Percentiles rank a stretch among this genome's conserved stretches.
Conservation (phyloP, 2,888 invertebrate species). For the Chouioia cunea region DNA sequence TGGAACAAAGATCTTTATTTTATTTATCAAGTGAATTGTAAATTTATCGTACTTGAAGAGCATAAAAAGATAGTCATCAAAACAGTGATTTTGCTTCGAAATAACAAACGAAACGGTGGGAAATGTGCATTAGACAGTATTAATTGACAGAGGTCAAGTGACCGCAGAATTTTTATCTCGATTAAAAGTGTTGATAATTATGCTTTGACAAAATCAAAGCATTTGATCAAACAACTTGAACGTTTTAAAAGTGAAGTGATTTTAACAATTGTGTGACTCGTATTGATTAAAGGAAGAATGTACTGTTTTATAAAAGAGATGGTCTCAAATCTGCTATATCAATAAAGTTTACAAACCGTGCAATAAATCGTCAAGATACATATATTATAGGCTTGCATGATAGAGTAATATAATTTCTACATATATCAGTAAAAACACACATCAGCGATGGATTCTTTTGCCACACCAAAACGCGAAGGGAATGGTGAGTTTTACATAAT, state of each 20-base stretch:
- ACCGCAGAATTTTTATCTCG: too few relatives aligned
- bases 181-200: too few relatives aligned
- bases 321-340: slow-evolving; percentile 9
- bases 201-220: too few relatives aligned
- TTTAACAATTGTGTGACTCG: too few relatives aligned
- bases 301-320: slow-evolving; percentile 5
- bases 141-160: too few relatives aligned
- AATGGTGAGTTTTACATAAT: slow-evolving; percentile 42
- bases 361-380: slow-evolving; percentile 4
- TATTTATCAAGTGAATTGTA: slow-evolving; percentile 11
- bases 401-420: slow-evolving; percentile 1
- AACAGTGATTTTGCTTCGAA: background rate
- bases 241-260: too few relatives aligned
- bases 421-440: background rate
- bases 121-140: too few relatives aligned
- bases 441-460: slow-evolving; percentile 34
- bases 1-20: slow-evolving; percentile 20
- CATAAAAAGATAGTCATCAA: background rate
- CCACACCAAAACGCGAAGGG: slow-evolving; percentile 41
- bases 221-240: too few relatives aligned
- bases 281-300: slow-evolving; percentile 21
- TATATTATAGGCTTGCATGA: slow-evolving; percentile 1
- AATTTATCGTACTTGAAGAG: background rate
- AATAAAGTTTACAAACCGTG: slow-evolving; percentile 8
- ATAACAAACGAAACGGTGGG: background rate